Evolutionary conservation across 1,140 invertebrate genomes (phyloP).

Genomic region (Eciton burchellii): DNA sequence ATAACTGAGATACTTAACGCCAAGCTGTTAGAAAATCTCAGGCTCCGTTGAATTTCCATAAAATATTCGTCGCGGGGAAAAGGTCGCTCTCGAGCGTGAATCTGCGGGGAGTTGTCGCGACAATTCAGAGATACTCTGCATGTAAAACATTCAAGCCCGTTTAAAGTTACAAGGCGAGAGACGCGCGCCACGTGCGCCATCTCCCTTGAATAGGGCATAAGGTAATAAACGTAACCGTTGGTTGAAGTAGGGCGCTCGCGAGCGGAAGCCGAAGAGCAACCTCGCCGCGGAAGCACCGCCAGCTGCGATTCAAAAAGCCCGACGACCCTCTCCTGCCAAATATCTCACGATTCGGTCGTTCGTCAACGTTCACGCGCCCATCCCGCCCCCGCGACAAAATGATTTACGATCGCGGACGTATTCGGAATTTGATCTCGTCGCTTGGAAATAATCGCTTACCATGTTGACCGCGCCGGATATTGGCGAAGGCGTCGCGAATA

Average conservation of each 20-base stretch:
- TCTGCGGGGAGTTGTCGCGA: constrained; percentile 28
- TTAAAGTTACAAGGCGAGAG: constrained; percentile 50
- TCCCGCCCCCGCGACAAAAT: constrained; percentile 31
- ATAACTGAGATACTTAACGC: not conserved
- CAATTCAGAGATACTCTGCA: constrained; percentile 20
- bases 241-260: not conserved
- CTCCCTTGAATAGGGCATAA: constrained; percentile 21
- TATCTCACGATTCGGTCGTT: constrained; percentile 55
- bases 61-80: constrained; percentile 14
- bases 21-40: not conserved
- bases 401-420: constrained; percentile 62
- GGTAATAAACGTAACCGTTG: constrained; percentile 33
- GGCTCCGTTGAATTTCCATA: not conserved
- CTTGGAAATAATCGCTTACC: constrained; percentile 42
- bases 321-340: constrained; percentile 10
- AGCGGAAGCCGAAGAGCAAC: constrained; percentile 9
- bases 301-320: constrained; percentile 28
- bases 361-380: constrained; percentile 40
- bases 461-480: constrained; percentile 52
- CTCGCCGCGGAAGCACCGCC: constrained; percentile 11
- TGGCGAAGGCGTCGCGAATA: constrained; percentile 47
- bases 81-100: constrained; percentile 17
- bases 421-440: constrained; percentile 44
- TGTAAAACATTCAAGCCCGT: constrained; percentile 47
- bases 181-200: constrained; percentile 15